These are phyloP conservation scores for Bicyclus anynana DNA, from an alignment of 1,140 invertebrate genomes.

Conservation along the genomic window DNA sequence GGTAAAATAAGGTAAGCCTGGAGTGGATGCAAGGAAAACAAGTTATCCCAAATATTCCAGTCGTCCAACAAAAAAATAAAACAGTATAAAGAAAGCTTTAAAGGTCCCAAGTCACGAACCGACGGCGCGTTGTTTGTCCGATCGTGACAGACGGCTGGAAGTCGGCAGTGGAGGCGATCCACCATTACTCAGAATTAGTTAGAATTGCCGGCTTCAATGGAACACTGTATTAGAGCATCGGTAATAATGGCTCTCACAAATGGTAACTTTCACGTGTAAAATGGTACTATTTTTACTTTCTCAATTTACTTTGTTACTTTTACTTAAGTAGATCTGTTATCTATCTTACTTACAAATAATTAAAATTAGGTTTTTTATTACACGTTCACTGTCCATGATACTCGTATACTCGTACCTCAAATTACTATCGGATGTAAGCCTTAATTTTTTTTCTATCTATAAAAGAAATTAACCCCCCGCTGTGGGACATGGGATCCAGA, in stretches of 20 bases:
- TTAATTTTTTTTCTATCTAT: too few species aligned
- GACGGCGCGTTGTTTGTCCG: conserved; percentile 4
- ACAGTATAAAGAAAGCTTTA: not conserved
- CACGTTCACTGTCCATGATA: too few species aligned
- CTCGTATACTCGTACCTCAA: too few species aligned
- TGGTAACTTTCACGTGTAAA: not conserved
- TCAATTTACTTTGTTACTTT: not conserved
- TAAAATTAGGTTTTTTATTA: not conserved
- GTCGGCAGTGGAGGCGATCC: conserved; percentile 16
- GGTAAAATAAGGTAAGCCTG: too few species aligned
- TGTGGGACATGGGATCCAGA: too few species aligned
- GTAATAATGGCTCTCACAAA: not conserved
- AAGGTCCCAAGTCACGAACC: not conserved
- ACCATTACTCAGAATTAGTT: conserved; percentile 19
- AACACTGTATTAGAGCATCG: not conserved
- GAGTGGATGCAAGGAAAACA: too few species aligned
- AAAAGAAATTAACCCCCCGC: too few species aligned
- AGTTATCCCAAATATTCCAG: too few species aligned
- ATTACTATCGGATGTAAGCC: too few species aligned
- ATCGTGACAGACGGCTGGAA: conserved; percentile 11
- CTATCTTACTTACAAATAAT: too few species aligned
- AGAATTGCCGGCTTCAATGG: not conserved
- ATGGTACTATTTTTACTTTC: not conserved
- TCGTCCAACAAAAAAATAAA: too few species aligned
- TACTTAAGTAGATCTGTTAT: too few species aligned